These are phyloP conservation scores for Numenius phaeopus DNA, from an alignment of 2,797 vertebrate species.

Conservation along the genomic window DNA sequence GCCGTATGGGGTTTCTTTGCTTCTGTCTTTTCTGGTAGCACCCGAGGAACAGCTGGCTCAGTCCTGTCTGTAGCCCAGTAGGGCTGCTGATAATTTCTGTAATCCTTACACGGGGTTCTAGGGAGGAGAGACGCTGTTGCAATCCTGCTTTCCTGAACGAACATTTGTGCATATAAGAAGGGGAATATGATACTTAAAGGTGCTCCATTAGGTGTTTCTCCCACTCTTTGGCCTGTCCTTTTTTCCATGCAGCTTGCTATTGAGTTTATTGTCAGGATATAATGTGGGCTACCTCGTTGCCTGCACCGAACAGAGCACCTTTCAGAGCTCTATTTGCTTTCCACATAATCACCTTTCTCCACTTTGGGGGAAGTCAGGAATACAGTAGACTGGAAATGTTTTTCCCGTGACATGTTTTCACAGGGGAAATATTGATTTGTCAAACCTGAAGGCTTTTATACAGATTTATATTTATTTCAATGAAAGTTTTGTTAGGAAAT, in stretches of 20 bases:
- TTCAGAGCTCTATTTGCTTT: background rate
- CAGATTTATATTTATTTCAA: background rate
- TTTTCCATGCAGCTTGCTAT: background rate
- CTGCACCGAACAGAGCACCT: background rate
- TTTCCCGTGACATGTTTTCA: background rate
- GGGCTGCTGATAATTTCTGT: background rate
- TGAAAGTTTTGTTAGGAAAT: background rate
- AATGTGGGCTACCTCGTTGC: rapidly evolving
- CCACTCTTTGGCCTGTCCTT: background rate
- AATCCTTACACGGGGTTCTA: background rate
- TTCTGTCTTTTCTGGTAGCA: background rate
- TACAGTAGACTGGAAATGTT: background rate
- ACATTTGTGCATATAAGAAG: background rate
- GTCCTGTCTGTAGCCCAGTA: background rate
- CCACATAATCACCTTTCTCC: background rate
- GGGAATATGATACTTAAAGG: background rate
- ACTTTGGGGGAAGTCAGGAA: background rate
- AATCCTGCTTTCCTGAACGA: background rate
- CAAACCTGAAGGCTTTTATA: background rate
- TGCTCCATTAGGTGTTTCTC: background rate
- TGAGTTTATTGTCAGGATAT: background rate
- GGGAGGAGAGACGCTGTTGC: background rate
- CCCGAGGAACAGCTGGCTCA: background rate
- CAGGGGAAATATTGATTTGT: background rate
- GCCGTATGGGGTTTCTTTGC: background rate